phyloP scores from a whole-genome alignment of 2,113 vertebrate species.

The Ictalurus punctatus region DNA sequence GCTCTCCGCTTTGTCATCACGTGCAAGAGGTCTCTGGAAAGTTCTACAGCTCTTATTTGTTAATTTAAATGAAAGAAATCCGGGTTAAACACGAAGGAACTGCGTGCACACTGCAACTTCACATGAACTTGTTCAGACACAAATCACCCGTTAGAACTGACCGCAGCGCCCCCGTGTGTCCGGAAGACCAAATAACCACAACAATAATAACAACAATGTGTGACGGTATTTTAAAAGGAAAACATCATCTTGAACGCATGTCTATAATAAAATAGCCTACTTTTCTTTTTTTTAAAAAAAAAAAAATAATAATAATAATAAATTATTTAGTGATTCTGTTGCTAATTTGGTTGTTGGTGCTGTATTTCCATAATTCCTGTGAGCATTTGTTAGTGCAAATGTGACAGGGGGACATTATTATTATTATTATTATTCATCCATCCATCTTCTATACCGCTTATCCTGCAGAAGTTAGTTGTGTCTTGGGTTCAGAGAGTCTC shows the following conservation, averaged over 20 bases:
- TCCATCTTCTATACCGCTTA: too few species aligned
- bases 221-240: background rate
- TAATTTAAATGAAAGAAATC: background rate
- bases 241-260: background rate
- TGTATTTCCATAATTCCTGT: background rate
- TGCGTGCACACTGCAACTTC: background rate
- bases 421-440: too few species aligned
- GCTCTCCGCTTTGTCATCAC: slow-evolving; percentile 71
- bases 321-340: background rate
- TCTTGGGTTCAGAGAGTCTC: too few species aligned
- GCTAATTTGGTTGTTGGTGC: background rate
- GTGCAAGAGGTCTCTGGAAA: background rate
- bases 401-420: background rate
- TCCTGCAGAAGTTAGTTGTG: too few species aligned
- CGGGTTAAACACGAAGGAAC: background rate
- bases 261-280: background rate
- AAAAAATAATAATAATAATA: too few species aligned
- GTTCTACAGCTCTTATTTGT: background rate
- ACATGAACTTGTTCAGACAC: background rate
- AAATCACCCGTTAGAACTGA: background rate
- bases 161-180: slow-evolving; percentile 14
- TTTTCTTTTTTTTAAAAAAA: too few species aligned
- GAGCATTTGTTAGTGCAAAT: background rate
- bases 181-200: background rate
- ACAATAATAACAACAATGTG: background rate